A percentile compares a stretch with the other conserved stretches of the same genome.
Evolutionary conservation across 2,113 vertebrate genomes (phyloP).

Genomic region (Hystrix brachyura): DNA sequence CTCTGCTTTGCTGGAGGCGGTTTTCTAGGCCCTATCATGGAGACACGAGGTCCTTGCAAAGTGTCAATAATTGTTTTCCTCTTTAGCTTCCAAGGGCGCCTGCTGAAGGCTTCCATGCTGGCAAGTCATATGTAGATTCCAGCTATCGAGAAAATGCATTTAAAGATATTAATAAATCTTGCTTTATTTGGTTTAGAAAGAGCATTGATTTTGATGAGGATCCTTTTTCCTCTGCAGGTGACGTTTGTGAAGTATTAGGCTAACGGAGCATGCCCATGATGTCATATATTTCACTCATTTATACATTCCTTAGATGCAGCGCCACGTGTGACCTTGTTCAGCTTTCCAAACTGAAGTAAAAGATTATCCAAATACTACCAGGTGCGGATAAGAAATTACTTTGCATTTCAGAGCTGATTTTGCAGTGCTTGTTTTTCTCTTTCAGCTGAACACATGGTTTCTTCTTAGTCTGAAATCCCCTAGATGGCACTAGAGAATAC

Average conservation of each 20-base stretch:
- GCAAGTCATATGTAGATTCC: neutral
- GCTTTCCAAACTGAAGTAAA: conserved; percentile 76
- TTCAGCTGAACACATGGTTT: conserved; percentile 60
- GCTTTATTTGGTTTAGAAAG: conserved; percentile 70
- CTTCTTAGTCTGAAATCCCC: conserved; percentile 84
- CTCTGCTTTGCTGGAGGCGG: neutral
- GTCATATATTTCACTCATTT: conserved; percentile 65
- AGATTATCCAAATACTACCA: conserved; percentile 61
- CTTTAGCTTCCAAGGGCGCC: conserved; percentile 44
- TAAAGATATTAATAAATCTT: conserved; percentile 55
- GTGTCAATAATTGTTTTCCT: conserved; percentile 38
- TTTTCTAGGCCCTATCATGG: neutral
- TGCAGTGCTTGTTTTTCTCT: conserved; percentile 75
- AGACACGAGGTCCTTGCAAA: conserved; percentile 31
- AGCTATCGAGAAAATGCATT: conserved; percentile 36
- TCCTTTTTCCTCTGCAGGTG: conserved; percentile 76
- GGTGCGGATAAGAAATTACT: conserved; percentile 71
- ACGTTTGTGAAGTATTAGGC: conserved; percentile 80
- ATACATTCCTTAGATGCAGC: conserved; percentile 52
- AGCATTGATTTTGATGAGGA: conserved; percentile 72
- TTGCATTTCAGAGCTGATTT: conserved; percentile 74
- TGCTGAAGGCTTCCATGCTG: conserved; percentile 56
- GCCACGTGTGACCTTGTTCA: conserved; percentile 70
- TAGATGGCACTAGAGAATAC: conserved; percentile 91
- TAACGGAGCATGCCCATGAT: conserved; percentile 64